phyloP scores from a whole-genome alignment of 2,888 invertebrate genomes.

The Fabriciana adippe region DNA sequence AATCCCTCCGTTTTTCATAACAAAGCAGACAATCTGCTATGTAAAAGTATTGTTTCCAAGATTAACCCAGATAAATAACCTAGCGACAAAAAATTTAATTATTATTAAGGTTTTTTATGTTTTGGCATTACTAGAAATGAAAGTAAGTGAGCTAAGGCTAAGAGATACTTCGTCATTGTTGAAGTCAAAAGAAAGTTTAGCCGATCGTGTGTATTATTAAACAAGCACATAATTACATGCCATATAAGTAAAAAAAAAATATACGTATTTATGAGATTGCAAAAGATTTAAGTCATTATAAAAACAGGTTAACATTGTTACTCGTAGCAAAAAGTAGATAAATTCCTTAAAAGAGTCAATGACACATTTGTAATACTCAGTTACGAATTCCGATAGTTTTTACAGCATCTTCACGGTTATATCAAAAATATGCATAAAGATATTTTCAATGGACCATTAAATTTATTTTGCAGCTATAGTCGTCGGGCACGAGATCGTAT shows the following conservation, averaged over 20 bases:
- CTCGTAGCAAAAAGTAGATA: constrained; percentile 28
- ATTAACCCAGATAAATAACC: too few relatives aligned
- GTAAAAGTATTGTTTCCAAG: too few relatives aligned
- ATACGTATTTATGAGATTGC: constrained; percentile 2
- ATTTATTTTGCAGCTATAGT: constrained; percentile 45
- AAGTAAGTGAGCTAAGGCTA: too few relatives aligned
- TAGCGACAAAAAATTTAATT: too few relatives aligned
- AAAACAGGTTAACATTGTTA: constrained; percentile 36
- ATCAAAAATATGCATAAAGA: constrained; percentile 43
- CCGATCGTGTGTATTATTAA: neutral
- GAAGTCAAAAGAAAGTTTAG: constrained; percentile 3
- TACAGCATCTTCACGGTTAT: constrained; percentile 45
- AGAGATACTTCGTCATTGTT: too few relatives aligned
- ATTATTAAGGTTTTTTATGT: too few relatives aligned
- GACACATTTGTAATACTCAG: constrained; percentile 48
- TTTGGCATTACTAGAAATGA: too few relatives aligned
- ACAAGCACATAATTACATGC: too few relatives aligned
- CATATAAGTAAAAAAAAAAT: constrained; percentile 4
- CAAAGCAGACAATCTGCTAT: too few relatives aligned
- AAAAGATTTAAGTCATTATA: constrained; percentile 23
- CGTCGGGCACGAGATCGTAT: constrained; percentile 60
- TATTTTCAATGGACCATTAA: constrained; percentile 41
- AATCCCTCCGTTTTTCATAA: too few relatives aligned
- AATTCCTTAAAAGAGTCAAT: constrained; percentile 42
- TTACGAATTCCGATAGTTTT: constrained; percentile 54